Conservation (phyloP, 2,797 vertebrate genomes). For the Lacerta agilis region DNA sequence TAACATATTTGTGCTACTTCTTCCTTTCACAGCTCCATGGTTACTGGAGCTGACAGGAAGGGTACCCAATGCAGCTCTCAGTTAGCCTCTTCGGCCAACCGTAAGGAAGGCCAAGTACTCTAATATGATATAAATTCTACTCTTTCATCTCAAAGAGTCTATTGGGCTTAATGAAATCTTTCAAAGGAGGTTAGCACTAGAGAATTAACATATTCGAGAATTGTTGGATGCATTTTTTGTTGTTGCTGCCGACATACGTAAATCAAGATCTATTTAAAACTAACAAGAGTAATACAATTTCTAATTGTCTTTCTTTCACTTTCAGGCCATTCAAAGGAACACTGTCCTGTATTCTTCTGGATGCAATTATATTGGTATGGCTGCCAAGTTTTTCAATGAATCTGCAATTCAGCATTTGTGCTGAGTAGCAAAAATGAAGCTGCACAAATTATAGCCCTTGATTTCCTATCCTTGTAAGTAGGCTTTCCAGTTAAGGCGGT, state of each 20-base stretch:
- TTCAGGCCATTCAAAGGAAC: slow-evolving; percentile 16
- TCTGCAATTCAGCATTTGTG: not conserved
- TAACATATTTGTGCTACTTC: too few relatives aligned
- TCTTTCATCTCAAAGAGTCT: not conserved
- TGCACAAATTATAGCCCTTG: not conserved
- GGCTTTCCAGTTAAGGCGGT: not conserved
- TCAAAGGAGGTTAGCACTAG: not conserved
- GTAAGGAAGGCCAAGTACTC: not conserved
- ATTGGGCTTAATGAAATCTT: not conserved
- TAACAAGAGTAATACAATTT: not conserved
- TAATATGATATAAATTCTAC: not conserved
- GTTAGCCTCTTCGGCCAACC: not conserved
- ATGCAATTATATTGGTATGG: not conserved
- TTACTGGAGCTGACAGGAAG: too few relatives aligned
- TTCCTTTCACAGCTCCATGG: too few relatives aligned
- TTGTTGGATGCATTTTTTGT: slow-evolving; percentile 14
- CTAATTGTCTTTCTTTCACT: not conserved
- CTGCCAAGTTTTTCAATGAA: slow-evolving; percentile 15
- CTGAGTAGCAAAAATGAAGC: slow-evolving; percentile 1
- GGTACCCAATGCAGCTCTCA: not conserved
- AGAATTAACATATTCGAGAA: not conserved
- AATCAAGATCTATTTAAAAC: not conserved
- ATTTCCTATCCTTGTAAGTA: not conserved
- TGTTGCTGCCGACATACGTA: not conserved
- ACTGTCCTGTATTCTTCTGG: not conserved